A percentile compares a stretch with the other conserved stretches of the same genome.
Conservation (phyloP, 2,797 vertebrate genomes). For the Sebastes hopkinsi region DNA sequence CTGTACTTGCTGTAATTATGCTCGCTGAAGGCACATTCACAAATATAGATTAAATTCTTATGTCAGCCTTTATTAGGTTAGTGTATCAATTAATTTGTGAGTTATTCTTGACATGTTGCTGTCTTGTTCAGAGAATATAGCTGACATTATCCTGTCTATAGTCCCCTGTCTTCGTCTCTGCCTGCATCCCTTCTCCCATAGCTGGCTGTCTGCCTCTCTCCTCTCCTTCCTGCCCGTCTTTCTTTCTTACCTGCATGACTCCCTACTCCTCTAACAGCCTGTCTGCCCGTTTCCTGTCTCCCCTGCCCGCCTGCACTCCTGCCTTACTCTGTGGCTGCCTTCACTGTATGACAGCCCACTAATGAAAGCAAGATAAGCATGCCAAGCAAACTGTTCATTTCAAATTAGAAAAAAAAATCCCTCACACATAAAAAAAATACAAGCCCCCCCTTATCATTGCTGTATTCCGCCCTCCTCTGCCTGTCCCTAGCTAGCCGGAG, state of each 20-base stretch:
- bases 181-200: background rate
- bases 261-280: slow-evolving; percentile 58
- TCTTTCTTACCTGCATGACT: slow-evolving; percentile 55
- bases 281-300: slow-evolving; percentile 50
- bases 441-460: slow-evolving; percentile 70
- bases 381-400: slow-evolving; percentile 78
- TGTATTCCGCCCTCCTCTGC: slow-evolving; percentile 67
- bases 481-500: slow-evolving; percentile 74
- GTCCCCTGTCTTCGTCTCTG: slow-evolving; percentile 5
- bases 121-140: background rate
- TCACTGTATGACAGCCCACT: slow-evolving; percentile 71
- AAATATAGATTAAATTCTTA: slow-evolving; percentile 16
- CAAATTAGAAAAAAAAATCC: slow-evolving; percentile 71
- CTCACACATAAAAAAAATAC: slow-evolving; percentile 61
- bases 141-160: slow-evolving; percentile 7
- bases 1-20: background rate
- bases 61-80: slow-evolving; percentile 12
- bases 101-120: slow-evolving; percentile 12
- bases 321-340: slow-evolving; percentile 61
- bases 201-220: slow-evolving; percentile 27
- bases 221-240: slow-evolving; percentile 10
- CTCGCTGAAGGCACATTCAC: background rate
- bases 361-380: slow-evolving; percentile 83
- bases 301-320: slow-evolving; percentile 50
- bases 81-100: slow-evolving; percentile 10